Evolutionary conservation across 2,113 vertebrate species (phyloP).

Genomic region (Myrmecophaga tridactyla): DNA sequence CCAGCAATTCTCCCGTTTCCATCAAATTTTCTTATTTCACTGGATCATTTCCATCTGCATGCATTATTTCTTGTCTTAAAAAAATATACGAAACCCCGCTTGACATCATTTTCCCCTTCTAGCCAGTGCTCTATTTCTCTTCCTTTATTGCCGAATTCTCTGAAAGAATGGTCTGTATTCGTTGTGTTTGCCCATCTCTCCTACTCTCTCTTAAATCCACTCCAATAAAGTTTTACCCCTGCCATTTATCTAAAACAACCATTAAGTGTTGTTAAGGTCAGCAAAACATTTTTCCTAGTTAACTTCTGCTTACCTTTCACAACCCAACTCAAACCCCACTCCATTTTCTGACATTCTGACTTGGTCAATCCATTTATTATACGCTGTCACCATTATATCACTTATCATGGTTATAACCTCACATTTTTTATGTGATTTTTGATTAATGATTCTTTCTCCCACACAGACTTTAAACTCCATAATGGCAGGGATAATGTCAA

Average conservation of each 20-base stretch:
- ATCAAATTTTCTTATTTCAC: background rate
- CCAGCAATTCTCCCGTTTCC: background rate
- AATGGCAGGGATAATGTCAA: background rate
- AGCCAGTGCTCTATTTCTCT: background rate
- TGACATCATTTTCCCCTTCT: background rate
- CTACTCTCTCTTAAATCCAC: background rate
- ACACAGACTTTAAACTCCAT: background rate
- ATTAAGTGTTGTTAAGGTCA: background rate
- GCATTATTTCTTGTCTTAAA: background rate
- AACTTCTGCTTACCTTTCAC: background rate
- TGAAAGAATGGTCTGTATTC: background rate
- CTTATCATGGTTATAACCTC: background rate
- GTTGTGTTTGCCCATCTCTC: background rate
- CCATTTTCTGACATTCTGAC: constrained; percentile 9
- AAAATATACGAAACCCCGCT: background rate
- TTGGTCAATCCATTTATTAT: background rate
- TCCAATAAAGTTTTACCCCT: background rate
- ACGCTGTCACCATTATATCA: background rate
- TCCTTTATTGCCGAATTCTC: background rate
- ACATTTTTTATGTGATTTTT: background rate
- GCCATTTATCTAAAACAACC: background rate
- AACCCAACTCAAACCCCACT: background rate
- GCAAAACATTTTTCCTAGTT: background rate
- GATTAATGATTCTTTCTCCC: background rate
- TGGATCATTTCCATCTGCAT: background rate